Percentiles rank a stretch among this genome's conserved stretches.
Evolutionary conservation across 2,797 vertebrate species (phyloP).

Genomic region (Tamandua tetradactyla): DNA sequence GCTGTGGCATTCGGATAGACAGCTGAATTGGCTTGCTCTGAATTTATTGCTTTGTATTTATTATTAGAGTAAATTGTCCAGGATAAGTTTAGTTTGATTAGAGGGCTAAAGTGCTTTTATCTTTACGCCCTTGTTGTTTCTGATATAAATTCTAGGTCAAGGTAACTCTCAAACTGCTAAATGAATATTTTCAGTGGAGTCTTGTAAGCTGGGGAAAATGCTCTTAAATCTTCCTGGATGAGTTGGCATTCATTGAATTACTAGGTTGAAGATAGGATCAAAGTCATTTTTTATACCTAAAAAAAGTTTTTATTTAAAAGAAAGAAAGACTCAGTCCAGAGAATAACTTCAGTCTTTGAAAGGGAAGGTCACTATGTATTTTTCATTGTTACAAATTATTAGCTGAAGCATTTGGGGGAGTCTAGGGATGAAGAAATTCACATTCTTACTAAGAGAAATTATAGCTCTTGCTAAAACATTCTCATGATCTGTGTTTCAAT

Average conservation of each 20-base stretch:
- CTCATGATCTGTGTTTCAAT: slow-evolving; percentile 43
- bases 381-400: slow-evolving; percentile 76
- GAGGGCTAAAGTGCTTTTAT: slow-evolving; percentile 49
- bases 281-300: slow-evolving; percentile 62
- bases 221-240: slow-evolving; percentile 81
- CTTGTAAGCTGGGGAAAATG: slow-evolving; percentile 30
- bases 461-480: slow-evolving; percentile 25
- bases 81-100: slow-evolving; percentile 51
- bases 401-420: slow-evolving; percentile 35
- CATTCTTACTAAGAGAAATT: slow-evolving; percentile 52
- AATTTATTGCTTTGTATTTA: slow-evolving; percentile 66
- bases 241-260: slow-evolving; percentile 77
- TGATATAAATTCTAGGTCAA: slow-evolving; percentile 79
- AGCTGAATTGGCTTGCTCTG: background rate
- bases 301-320: slow-evolving; percentile 71
- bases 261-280: slow-evolving; percentile 80
- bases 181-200: slow-evolving; percentile 72
- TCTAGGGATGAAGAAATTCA: slow-evolving; percentile 26
- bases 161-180: slow-evolving; percentile 80
- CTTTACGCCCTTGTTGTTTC: slow-evolving; percentile 73
- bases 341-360: slow-evolving; percentile 74
- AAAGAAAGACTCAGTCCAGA: slow-evolving; percentile 54
- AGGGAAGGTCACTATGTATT: slow-evolving; percentile 74
- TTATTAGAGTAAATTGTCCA: slow-evolving; percentile 54
- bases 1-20: background rate